Percentiles rank a stretch among this genome's conserved stretches.
These are phyloP conservation scores for Lithophane semibrunnea DNA, from an alignment of 2,888 invertebrate species.

Conservation along the genomic window DNA sequence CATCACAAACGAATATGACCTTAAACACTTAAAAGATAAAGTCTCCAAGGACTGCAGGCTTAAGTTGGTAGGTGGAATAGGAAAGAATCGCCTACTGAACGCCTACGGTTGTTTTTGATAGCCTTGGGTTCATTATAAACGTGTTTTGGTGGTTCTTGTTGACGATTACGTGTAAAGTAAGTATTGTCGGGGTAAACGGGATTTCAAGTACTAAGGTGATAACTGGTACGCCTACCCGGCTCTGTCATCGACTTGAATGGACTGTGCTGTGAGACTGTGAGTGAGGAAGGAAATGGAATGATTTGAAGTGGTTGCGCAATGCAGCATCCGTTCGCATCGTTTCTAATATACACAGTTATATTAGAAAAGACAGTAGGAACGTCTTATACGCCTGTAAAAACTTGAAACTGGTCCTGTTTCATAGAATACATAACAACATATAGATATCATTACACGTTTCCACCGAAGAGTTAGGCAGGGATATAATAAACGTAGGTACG, in stretches of 20 bases:
- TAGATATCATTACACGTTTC: background rate
- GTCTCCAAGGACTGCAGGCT: background rate
- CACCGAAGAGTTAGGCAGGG: too few relatives aligned
- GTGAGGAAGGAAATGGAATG: background rate
- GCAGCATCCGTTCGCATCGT: background rate
- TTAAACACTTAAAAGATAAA: background rate
- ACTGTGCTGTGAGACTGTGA: too few relatives aligned
- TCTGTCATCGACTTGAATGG: slow-evolving; percentile 29
- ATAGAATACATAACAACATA: background rate
- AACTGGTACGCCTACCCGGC: slow-evolving; percentile 30
- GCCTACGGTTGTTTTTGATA: slow-evolving; percentile 29
- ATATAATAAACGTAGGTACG: too few relatives aligned
- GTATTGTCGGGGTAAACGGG: slow-evolving; percentile 34
- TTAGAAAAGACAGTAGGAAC: background rate
- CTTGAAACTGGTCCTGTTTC: background rate
- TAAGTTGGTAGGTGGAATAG: slow-evolving; percentile 44
- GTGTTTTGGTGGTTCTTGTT: slow-evolving; percentile 40
- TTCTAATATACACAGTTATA: background rate
- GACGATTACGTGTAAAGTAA: slow-evolving; percentile 8
- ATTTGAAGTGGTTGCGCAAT: background rate
- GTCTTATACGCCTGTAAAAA: too few relatives aligned
- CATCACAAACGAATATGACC: slow-evolving; percentile 29
- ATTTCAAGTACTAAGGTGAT: slow-evolving; percentile 18
- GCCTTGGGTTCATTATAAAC: slow-evolving; percentile 48
- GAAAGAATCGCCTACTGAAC: slow-evolving; percentile 59